Evolutionary conservation across 2,797 vertebrate genomes (phyloP).

Genomic region (Megaceryle alcyon): DNA sequence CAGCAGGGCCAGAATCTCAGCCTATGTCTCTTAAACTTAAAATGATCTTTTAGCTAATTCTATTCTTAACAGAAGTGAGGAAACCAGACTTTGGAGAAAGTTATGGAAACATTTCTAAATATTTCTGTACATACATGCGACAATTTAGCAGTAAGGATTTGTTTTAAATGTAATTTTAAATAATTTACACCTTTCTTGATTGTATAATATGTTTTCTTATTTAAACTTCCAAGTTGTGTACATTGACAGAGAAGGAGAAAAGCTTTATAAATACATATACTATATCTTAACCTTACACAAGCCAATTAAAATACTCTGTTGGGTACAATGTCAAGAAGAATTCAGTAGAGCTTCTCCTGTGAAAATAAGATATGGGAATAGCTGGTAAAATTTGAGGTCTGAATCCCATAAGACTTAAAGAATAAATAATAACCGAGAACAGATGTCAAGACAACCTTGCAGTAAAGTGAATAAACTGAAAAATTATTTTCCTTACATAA

Average conservation of each 20-base stretch:
- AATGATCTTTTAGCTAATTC: not conserved
- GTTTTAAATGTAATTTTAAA: not conserved
- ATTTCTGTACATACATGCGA: not conserved
- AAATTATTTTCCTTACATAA: not conserved
- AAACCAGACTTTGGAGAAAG: not conserved
- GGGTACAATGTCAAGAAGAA: not conserved
- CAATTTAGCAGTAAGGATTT: not conserved
- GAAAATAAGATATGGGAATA: not conserved
- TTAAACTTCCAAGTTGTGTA: not conserved
- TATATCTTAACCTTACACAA: not conserved
- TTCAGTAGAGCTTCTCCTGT: not conserved
- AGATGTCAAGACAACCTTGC: not conserved
- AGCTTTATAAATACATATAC: not conserved
- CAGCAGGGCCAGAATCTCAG: not conserved
- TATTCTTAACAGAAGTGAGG: not conserved
- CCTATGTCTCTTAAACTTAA: not conserved
- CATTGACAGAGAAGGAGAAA: not conserved
- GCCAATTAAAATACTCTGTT: not conserved
- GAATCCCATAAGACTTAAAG: not conserved
- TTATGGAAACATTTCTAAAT: not conserved
- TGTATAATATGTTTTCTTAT: not conserved
- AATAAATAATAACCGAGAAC: not conserved
- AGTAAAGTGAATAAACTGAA: not conserved
- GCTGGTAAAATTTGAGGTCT: not conserved
- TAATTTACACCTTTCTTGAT: not conserved